Percentiles rank a stretch among this genome's conserved stretches.
These are phyloP conservation scores for Psephotus haematonotus DNA, from an alignment of 2,113 vertebrate genomes.

Conservation along the genomic window DNA sequence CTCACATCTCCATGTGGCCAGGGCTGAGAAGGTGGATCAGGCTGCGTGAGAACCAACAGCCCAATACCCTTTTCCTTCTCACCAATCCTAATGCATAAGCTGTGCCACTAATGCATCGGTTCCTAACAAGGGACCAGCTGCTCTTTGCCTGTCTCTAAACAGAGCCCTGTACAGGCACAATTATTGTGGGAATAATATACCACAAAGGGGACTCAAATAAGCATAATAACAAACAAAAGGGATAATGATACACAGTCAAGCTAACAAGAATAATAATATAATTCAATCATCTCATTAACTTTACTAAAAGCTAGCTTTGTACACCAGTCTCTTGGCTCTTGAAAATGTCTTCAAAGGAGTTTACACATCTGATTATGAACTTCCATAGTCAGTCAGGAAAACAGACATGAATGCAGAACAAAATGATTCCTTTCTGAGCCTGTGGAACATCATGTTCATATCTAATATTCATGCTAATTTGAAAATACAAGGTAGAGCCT, in stretches of 20 bases:
- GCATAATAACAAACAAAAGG: conserved; percentile 40
- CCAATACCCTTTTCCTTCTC: background rate
- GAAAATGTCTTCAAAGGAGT: conserved; percentile 32
- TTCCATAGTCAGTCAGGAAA: conserved; percentile 3
- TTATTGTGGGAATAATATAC: background rate
- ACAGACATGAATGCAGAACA: background rate
- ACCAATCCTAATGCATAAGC: background rate
- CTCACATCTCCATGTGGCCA: background rate
- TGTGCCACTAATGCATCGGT: background rate
- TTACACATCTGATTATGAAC: conserved; percentile 33
- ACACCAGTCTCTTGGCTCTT: conserved; percentile 27
- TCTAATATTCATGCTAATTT: background rate
- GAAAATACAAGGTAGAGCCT: background rate
- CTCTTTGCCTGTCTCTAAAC: background rate
- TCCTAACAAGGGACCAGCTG: background rate
- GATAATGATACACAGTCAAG: conserved; percentile 53
- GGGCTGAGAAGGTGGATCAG: background rate
- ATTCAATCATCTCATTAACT: conserved; percentile 66
- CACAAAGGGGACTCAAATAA: conserved; percentile 35
- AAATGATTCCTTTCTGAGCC: conserved; percentile 21
- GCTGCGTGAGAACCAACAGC: background rate
- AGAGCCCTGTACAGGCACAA: background rate
- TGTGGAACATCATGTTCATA: background rate
- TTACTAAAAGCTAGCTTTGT: conserved; percentile 26
- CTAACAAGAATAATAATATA: conserved; percentile 46